These are phyloP conservation scores for Terrapene triunguis DNA, from an alignment of 2,113 vertebrate genomes.

Conservation along the genomic window DNA sequence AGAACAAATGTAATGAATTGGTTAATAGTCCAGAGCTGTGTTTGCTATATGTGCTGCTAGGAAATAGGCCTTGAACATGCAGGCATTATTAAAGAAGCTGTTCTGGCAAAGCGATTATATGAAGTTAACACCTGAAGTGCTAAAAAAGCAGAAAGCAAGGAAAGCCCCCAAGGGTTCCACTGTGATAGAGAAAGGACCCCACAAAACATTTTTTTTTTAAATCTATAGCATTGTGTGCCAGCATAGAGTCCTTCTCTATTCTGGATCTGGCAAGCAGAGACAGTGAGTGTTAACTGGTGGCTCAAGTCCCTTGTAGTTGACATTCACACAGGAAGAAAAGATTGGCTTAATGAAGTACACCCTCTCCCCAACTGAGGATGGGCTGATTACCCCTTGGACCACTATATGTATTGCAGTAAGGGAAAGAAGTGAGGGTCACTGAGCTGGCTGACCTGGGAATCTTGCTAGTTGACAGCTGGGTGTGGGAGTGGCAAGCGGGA, in stretches of 20 bases:
- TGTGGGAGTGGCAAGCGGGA: background rate
- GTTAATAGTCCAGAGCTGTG: background rate
- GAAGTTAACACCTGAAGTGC: background rate
- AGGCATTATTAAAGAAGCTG: background rate
- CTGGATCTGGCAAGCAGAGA: background rate
- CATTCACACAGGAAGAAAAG: background rate
- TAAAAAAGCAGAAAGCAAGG: background rate
- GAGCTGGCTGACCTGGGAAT: background rate
- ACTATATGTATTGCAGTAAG: background rate
- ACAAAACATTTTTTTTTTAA: background rate
- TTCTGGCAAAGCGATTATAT: background rate
- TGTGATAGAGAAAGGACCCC: background rate
- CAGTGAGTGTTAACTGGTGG: background rate
- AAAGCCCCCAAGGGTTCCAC: background rate
- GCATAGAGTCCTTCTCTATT: background rate
- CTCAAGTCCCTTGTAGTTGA: background rate
- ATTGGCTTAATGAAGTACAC: background rate
- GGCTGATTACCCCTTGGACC: background rate
- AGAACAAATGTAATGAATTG: background rate
- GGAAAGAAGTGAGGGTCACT: background rate
- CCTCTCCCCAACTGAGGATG: background rate
- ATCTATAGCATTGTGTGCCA: background rate
- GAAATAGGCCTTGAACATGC: background rate
- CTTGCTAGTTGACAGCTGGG: background rate
- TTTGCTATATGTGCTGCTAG: constrained; percentile 1